A percentile compares a stretch with the other conserved stretches of the same genome.
These are phyloP conservation scores for Pseudoips prasinana DNA, from an alignment of 2,888 invertebrate genomes.

Conservation along the genomic window DNA sequence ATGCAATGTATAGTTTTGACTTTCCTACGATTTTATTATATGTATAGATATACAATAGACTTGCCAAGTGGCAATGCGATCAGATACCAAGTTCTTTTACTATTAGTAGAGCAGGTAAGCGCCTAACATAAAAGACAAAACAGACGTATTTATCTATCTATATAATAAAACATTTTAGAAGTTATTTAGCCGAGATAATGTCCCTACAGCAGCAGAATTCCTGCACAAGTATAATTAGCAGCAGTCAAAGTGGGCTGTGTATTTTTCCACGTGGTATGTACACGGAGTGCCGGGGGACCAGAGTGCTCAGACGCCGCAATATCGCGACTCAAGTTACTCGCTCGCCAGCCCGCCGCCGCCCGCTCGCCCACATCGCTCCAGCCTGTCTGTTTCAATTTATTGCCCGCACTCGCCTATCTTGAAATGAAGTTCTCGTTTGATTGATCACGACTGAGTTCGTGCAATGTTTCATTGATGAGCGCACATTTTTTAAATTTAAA, in stretches of 20 bases:
- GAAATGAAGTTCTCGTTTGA: constrained; percentile 26
- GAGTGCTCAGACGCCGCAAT: not conserved
- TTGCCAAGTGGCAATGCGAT: no score
- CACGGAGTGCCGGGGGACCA: not conserved
- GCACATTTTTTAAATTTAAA: constrained; percentile 22
- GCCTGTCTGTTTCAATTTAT: constrained; percentile 29
- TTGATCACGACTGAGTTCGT: constrained; percentile 28
- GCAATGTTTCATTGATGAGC: constrained; percentile 27
- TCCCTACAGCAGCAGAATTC: no score
- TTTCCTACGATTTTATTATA: no score
- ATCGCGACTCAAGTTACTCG: constrained; percentile 3
- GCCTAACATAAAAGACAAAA: no score
- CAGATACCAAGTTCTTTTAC: no score
- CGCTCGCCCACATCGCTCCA: constrained; percentile 8
- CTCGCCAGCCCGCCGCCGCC: no score
- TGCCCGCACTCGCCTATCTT: constrained; percentile 23
- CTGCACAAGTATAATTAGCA: not conserved
- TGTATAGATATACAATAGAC: no score
- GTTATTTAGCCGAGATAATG: no score
- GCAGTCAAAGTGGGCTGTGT: not conserved
- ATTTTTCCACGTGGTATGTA: not conserved
- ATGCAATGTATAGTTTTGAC: no score
- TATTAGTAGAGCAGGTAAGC: no score
- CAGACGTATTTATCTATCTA: no score
- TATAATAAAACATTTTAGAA: no score